Base-by-base conservation (phyloP, 2,888 invertebrate species). In the Ochlodes sylvanus region DNA sequence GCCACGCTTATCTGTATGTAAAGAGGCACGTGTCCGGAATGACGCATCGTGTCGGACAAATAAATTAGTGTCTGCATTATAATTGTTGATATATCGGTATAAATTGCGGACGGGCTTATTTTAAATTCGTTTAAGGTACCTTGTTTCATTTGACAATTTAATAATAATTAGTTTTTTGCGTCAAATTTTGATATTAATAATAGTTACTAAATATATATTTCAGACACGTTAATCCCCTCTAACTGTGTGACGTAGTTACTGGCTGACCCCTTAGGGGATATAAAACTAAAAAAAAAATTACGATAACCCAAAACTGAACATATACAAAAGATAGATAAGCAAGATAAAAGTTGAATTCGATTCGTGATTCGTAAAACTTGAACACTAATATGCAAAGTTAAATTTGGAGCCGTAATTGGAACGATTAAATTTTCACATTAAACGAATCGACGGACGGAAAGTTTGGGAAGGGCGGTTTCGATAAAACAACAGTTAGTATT, bases 351-450 rank as follows among this genome's bases (percentile, higher is more conserved):
- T 27, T 9, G 19, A 12, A 50, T 54, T 55, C 15, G 55, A 55
- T 55, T 34, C 34, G 27, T 50, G 50, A 15, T 55, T 15, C 55
- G 55, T 57, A 57, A 50, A 56, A 68, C 62, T 68, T 41, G 67
- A 73, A 72, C 70, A 71, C 70, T 74, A 75, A 72, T 71, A 72
- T 71, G 72, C 71, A 70, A 73, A 74, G 74, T 74, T 74, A 61
- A 70, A 72, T 71, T 71, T 71, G 71, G 63, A 55, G 71, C 63
- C 50, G 54, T 71, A 75, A 75, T 74, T 71, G 75, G 70, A 57
- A 32, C 71, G 72, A 76, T 76, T 75, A 71, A 73, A 75, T 74
- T 73, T 73, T 66, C 68, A 60, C 73, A 74, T 71, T 73, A 74
- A 72, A 71, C 72, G 73, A 71, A 75, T 76, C 71, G 75, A 68